These are phyloP conservation scores for Novumbra hubbsi DNA, from an alignment of 2,797 vertebrate species.

Conservation along the genomic window DNA sequence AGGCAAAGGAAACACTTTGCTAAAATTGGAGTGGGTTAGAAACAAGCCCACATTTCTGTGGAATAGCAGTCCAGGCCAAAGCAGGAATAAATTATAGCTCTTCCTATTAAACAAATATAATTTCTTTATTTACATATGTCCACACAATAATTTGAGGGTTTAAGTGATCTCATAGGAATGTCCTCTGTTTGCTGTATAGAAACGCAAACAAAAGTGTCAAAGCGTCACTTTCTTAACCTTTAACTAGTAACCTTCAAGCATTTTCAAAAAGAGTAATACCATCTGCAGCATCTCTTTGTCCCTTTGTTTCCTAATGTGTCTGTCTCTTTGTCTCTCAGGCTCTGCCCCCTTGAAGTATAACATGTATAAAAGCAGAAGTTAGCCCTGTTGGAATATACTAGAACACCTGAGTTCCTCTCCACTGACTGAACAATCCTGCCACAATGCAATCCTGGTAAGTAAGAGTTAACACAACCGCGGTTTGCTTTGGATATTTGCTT, in stretches of 20 bases:
- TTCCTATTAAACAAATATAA: too few species aligned
- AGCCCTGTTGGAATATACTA: slow-evolving; percentile 28
- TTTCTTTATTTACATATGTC: too few species aligned
- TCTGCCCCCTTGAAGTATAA: background rate
- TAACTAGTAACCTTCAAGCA: too few species aligned
- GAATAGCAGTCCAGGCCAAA: too few species aligned
- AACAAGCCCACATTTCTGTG: too few species aligned
- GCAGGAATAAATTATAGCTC: too few species aligned
- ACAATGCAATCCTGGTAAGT: slow-evolving; percentile 52
- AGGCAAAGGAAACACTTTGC: too few species aligned
- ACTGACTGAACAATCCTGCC: slow-evolving; percentile 11
- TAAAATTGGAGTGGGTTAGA: too few species aligned
- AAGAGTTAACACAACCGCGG: background rate
- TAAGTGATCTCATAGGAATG: background rate
- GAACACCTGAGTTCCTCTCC: slow-evolving; percentile 33
- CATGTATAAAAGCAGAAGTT: slow-evolving; percentile 54
- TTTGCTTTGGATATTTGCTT: background rate
- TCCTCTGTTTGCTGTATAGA: background rate
- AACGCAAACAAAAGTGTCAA: background rate
- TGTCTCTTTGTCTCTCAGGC: background rate
- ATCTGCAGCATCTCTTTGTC: background rate
- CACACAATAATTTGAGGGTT: too few species aligned
- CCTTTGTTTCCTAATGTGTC: background rate
- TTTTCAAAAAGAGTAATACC: background rate
- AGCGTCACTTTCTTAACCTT: background rate